A percentile compares a stretch with the other conserved stretches of the same genome.
Conservation (phyloP, 2,888 invertebrate species). For the Syritta pipiens region DNA sequence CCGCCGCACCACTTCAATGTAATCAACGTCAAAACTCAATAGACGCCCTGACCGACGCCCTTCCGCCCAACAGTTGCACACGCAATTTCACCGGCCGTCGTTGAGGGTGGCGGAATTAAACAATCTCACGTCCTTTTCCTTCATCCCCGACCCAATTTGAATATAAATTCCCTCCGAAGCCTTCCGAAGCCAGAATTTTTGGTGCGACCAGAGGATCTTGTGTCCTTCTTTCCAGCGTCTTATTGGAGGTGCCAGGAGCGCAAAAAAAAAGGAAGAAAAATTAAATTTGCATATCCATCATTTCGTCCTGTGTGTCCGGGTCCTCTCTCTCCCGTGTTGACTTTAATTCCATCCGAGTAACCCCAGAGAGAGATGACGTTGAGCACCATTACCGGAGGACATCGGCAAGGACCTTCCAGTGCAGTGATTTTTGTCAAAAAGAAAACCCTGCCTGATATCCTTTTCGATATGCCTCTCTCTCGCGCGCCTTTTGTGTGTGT, state of each 20-base stretch:
- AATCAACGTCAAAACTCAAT: slow-evolving; percentile 37
- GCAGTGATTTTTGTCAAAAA: slow-evolving; percentile 39
- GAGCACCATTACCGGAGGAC: slow-evolving; percentile 18
- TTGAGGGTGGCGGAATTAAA: slow-evolving; percentile 28
- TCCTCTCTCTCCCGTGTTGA: slow-evolving; percentile 34
- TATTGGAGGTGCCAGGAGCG: slow-evolving; percentile 36
- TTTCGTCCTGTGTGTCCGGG: slow-evolving; percentile 1
- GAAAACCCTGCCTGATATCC: slow-evolving; percentile 31
- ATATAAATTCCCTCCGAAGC: slow-evolving; percentile 60
- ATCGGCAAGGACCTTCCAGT: slow-evolving; percentile 20
- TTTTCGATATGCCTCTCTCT: slow-evolving; percentile 29
- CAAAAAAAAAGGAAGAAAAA: too few relatives aligned
- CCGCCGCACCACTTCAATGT: background rate
- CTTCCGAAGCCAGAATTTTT: too few relatives aligned
- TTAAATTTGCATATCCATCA: slow-evolving; percentile 62
- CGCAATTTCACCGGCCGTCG: background rate
- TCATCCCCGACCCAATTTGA: slow-evolving; percentile 34
- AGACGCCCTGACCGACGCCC: background rate
- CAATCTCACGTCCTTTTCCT: slow-evolving; percentile 29
- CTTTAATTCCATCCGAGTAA: slow-evolving; percentile 57
- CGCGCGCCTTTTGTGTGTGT: background rate
- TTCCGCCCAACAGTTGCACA: slow-evolving; percentile 15
- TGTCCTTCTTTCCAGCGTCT: slow-evolving; percentile 36
- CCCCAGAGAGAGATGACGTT: slow-evolving; percentile 9
- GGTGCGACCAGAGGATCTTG: too few relatives aligned